Evolutionary conservation across 2,113 vertebrate species (phyloP).

Genomic region (Pandion haliaetus): DNA sequence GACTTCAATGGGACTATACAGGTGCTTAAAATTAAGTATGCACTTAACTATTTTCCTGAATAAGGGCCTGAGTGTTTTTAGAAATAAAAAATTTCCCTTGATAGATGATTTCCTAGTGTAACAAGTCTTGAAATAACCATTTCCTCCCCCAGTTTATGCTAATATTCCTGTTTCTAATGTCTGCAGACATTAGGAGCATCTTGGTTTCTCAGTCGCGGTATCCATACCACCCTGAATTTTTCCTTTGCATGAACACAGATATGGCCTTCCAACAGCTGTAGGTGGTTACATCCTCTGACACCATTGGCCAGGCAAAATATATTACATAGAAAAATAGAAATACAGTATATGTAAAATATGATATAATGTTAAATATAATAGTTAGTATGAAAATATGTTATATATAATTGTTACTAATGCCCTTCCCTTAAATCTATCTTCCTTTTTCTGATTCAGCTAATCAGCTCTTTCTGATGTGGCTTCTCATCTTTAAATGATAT

Average conservation of each 20-base stretch:
- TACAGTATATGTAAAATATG: neutral
- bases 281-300: neutral
- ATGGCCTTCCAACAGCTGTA: neutral
- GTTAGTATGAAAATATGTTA: neutral
- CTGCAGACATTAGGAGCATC: neutral
- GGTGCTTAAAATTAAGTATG: conserved; percentile 50
- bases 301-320: neutral
- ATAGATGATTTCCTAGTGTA: conserved; percentile 42
- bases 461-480: neutral
- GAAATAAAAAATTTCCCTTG: neutral
- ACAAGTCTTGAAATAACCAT: conserved; percentile 18
- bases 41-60: conserved; percentile 24
- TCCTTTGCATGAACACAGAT: neutral
- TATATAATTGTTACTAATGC: neutral
- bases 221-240: neutral
- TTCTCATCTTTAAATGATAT: neutral
- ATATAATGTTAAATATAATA: neutral
- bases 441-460: neutral
- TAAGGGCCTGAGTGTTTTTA: neutral
- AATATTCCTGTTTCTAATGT: conserved; percentile 20
- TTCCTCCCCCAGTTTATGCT: neutral
- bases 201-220: neutral
- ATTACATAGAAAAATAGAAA: neutral
- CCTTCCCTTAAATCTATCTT: neutral
- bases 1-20: conserved; percentile 20